Evolutionary conservation across 2,113 vertebrate genomes (phyloP).

Genomic region (Dendrocopos noguchii): DNA sequence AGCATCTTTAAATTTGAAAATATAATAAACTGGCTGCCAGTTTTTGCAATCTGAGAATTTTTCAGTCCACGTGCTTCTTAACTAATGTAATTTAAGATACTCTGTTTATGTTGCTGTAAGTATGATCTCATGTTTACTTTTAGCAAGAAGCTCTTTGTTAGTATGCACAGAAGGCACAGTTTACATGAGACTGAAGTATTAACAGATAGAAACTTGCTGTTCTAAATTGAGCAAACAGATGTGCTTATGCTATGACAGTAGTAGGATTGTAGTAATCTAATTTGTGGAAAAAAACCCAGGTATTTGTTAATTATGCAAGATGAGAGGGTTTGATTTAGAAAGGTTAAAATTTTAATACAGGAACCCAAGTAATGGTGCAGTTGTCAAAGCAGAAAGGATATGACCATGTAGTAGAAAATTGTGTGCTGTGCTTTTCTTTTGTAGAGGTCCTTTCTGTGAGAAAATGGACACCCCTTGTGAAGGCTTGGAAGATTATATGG

Average conservation of each 20-base stretch:
- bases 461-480: background rate
- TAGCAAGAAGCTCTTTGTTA: conserved; percentile 8
- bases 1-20: background rate
- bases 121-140: background rate
- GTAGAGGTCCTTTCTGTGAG: background rate
- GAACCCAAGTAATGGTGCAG: background rate
- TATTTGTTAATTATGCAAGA: background rate
- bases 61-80: background rate
- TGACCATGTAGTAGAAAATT: background rate
- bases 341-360: background rate
- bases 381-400: background rate
- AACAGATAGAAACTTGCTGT: background rate
- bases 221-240: background rate
- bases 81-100: background rate
- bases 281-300: background rate
- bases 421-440: background rate
- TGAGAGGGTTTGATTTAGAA: background rate
- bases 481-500: background rate
- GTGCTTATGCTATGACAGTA: background rate
- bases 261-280: background rate
- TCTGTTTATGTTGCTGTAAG: background rate
- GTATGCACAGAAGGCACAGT: background rate
- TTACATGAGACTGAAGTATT: background rate
- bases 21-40: background rate
- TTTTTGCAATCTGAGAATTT: background rate